phyloP scores from a whole-genome alignment of 1,140 invertebrate genomes.

The Maconellicoccus hirsutus region DNA sequence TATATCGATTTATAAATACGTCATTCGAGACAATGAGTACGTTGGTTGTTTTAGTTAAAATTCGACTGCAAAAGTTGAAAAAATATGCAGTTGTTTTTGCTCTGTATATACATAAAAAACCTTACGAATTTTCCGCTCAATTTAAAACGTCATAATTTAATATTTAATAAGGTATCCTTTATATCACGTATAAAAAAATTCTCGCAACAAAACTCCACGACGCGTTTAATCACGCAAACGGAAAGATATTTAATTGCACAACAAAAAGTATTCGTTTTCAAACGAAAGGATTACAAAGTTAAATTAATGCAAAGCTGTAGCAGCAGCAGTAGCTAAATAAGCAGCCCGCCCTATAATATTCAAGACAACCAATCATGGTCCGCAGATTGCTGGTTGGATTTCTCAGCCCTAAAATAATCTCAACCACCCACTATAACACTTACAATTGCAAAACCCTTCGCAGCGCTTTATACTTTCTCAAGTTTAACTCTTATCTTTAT shows the following conservation, averaged over 20 bases:
- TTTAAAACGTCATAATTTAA: too few species aligned
- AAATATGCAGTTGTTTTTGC: too few species aligned
- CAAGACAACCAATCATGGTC: slow-evolving; percentile 19
- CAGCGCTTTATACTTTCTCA: slow-evolving; percentile 8
- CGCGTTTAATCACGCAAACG: background rate
- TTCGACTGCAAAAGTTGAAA: too few species aligned
- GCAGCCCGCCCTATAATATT: slow-evolving; percentile 16
- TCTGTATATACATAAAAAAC: too few species aligned
- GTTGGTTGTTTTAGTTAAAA: too few species aligned
- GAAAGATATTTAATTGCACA: background rate
- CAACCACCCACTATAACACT: slow-evolving; percentile 19
- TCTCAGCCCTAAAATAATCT: slow-evolving; percentile 21
- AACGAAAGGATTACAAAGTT: background rate
- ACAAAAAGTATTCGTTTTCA: slow-evolving; percentile 3
- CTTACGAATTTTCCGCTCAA: too few species aligned
- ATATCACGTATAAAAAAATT: too few species aligned
- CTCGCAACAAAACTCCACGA: background rate
- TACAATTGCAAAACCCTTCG: background rate
- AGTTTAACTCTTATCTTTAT: slow-evolving; percentile 5
- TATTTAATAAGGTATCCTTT: too few species aligned
- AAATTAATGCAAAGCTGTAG: background rate
- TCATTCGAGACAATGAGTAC: too few species aligned
- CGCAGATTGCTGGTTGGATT: slow-evolving; percentile 20
- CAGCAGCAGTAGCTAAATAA: slow-evolving; percentile 12
- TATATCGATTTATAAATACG: too few species aligned